Percentiles rank a stretch among this genome's conserved stretches.
These are phyloP conservation scores for Xylota sylvarum DNA, from an alignment of 2,888 invertebrate genomes.

Conservation along the genomic window DNA sequence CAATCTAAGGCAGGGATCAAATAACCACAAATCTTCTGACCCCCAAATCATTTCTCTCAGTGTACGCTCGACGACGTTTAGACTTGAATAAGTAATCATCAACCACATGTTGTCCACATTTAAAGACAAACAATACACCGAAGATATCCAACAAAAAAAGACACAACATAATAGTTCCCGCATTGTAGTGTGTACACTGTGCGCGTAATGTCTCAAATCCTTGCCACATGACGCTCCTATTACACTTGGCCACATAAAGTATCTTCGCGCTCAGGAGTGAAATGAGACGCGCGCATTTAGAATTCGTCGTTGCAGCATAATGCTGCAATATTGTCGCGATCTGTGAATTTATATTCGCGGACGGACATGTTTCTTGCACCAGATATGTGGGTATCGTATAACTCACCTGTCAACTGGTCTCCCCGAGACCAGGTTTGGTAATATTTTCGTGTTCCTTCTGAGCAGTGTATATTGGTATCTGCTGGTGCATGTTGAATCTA, in stretches of 20 bases:
- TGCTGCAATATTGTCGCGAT: constrained; percentile 77
- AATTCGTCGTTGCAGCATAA: constrained; percentile 70
- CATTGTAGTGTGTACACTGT: constrained; percentile 68
- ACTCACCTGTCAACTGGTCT: constrained; percentile 70
- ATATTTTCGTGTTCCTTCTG: constrained; percentile 70
- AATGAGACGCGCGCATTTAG: constrained; percentile 66
- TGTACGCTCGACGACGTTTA: constrained; percentile 47
- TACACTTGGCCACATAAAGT: constrained; percentile 61
- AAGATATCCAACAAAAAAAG: constrained; percentile 22
- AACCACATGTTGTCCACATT: constrained; percentile 51
- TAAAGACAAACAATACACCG: constrained; percentile 58
- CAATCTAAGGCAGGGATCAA: too few species aligned
- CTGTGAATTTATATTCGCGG: constrained; percentile 71
- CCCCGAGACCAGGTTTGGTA: constrained; percentile 50
- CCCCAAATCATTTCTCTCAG: constrained; percentile 32
- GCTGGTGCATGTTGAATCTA: constrained; percentile 55
- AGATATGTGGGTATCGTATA: constrained; percentile 77
- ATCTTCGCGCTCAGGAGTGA: constrained; percentile 58
- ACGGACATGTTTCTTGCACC: constrained; percentile 74
- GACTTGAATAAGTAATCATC: constrained; percentile 65
- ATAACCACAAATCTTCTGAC: too few species aligned
- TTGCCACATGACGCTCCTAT: constrained; percentile 58
- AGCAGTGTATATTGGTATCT: constrained; percentile 26
- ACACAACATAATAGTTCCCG: constrained; percentile 57
- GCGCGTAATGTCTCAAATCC: constrained; percentile 70